phyloP scores from a whole-genome alignment of 2,888 invertebrate species.

The Listrodromus nycthemerus region DNA sequence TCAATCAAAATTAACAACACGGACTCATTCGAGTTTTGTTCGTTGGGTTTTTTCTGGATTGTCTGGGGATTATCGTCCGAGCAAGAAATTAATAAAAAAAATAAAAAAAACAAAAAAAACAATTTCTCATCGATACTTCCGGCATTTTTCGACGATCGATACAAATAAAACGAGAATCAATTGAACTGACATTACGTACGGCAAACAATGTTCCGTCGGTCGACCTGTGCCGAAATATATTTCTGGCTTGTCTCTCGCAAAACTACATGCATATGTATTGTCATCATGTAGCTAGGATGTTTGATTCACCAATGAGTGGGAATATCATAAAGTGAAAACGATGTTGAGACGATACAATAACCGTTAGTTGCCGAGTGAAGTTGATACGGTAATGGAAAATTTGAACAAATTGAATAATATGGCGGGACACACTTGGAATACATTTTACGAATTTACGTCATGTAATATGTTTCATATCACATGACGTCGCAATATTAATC shows the following conservation, averaged over 20 bases:
- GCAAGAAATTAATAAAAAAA: neutral
- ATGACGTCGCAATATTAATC: neutral
- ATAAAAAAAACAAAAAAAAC: too few relatives aligned
- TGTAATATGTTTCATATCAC: neutral
- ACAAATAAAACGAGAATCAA: neutral
- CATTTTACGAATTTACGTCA: neutral
- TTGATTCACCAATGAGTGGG: neutral
- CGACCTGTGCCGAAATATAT: neutral
- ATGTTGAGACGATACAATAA: constrained; percentile 18
- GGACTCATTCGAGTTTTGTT: neutral
- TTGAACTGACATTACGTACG: neutral
- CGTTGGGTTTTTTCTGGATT: neutral
- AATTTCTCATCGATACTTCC: constrained; percentile 28
- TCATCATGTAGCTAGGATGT: neutral
- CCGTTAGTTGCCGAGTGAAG: constrained; percentile 52
- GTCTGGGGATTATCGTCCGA: neutral
- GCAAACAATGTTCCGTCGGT: neutral
- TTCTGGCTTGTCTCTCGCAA: neutral
- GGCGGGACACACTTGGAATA: constrained; percentile 8
- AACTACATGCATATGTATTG: constrained; percentile 11
- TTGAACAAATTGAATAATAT: constrained; percentile 32
- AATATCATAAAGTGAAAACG: constrained; percentile 51
- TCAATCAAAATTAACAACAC: neutral
- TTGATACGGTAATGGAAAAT: constrained; percentile 33
- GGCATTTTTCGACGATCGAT: neutral